phyloP scores from a whole-genome alignment of 2,113 vertebrate genomes.

The Cromileptes altivelis region DNA sequence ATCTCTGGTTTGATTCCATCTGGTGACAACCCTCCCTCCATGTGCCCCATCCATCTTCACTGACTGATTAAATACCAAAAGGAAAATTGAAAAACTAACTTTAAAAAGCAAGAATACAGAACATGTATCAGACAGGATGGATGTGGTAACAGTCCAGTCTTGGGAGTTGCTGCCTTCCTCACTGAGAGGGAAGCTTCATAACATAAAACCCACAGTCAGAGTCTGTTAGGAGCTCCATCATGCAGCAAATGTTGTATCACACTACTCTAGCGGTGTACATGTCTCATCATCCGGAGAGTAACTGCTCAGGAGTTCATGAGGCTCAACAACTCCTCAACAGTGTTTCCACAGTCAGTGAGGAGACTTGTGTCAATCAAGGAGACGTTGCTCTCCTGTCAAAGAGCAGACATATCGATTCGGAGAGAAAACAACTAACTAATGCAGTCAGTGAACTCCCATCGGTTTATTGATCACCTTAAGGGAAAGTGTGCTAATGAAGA shows the following conservation, averaged over 20 bases:
- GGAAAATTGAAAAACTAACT: neutral
- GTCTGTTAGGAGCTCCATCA: neutral
- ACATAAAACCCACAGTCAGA: neutral
- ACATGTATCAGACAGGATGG: neutral
- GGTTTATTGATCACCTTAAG: constrained; percentile 58
- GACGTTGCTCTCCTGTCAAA: constrained; percentile 47
- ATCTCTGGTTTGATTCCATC: constrained; percentile 2
- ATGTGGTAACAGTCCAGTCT: neutral
- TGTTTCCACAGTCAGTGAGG: constrained; percentile 9
- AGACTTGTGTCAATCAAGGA: constrained; percentile 43
- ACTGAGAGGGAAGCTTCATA: neutral
- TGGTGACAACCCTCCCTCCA: neutral
- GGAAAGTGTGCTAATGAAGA: constrained; percentile 61
- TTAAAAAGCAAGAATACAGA: neutral
- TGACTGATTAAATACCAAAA: neutral
- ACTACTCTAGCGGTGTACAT: neutral
- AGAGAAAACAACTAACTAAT: constrained; percentile 9
- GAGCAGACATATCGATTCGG: constrained; percentile 8
- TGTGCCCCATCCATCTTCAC: neutral
- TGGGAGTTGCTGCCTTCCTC: neutral
- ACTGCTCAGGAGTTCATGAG: constrained; percentile 22
- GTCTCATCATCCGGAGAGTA: neutral
- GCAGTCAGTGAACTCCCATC: constrained; percentile 34
- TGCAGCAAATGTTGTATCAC: neutral
- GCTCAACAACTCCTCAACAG: constrained; percentile 15